phyloP scores from a whole-genome alignment of 2,888 invertebrate genomes.

The Hyposoter didymator region DNA sequence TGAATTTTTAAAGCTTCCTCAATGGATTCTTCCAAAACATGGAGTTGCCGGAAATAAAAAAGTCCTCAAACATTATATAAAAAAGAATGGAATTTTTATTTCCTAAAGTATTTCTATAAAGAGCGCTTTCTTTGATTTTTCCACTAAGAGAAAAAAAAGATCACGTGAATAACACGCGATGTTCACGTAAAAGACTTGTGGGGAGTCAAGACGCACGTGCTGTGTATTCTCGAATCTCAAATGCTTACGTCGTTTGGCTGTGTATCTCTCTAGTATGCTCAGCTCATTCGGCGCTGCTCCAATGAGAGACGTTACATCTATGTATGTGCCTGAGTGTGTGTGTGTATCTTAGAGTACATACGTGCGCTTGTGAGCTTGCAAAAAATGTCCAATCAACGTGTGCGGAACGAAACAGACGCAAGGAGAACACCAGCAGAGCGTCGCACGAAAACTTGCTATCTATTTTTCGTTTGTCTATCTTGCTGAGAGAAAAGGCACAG shows the following conservation, averaged over 20 bases:
- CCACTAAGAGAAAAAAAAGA: conserved; percentile 24
- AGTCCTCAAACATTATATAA: background rate
- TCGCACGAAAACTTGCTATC: conserved; percentile 1
- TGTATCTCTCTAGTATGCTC: conserved; percentile 20
- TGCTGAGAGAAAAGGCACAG: background rate
- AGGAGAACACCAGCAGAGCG: background rate
- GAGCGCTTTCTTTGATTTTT: background rate
- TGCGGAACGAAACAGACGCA: background rate
- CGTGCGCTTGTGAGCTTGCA: background rate
- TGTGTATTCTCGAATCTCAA: conserved; percentile 33
- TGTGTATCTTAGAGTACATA: background rate
- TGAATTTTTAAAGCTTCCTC: too few species aligned
- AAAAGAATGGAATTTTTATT: conserved; percentile 23
- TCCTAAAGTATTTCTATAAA: background rate
- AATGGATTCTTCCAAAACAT: background rate
- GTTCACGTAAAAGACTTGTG: conserved; percentile 56
- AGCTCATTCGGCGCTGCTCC: conserved; percentile 29
- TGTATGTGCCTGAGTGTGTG: background rate
- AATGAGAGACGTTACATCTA: conserved; percentile 17
- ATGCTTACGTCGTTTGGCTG: conserved; percentile 40
- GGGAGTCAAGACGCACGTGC: conserved; percentile 38
- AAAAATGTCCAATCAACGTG: conserved; percentile 28
- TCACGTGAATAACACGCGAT: conserved; percentile 64
- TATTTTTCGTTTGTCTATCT: background rate
- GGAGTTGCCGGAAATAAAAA: background rate